A percentile compares a stretch with the other conserved stretches of the same genome.
phyloP scores from a whole-genome alignment of 2,113 vertebrate species.

The Lycaon pictus region DNA sequence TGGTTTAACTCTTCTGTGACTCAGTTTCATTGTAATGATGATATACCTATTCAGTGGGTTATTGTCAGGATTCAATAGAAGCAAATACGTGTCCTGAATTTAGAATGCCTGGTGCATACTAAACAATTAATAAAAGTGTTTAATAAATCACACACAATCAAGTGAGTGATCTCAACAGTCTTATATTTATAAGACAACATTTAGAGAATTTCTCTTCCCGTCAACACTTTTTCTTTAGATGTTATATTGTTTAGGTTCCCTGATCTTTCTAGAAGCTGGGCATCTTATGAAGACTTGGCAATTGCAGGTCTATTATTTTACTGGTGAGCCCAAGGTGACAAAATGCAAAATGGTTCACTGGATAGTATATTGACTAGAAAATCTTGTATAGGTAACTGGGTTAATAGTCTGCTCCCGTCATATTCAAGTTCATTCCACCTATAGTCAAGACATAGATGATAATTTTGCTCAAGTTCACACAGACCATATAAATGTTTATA shows the following conservation, averaged over 20 bases:
- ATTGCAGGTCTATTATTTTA: background rate
- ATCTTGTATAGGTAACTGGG: background rate
- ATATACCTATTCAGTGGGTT: background rate
- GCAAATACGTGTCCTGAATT: background rate
- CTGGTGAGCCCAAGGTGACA: background rate
- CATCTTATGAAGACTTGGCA: background rate
- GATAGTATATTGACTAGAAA: background rate
- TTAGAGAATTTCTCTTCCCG: background rate
- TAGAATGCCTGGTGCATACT: background rate
- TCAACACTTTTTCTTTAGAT: background rate
- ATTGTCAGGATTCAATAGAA: background rate
- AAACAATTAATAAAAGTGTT: background rate
- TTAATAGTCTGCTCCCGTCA: conserved; percentile 15
- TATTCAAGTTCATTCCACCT: background rate
- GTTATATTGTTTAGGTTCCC: background rate
- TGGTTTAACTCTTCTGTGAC: background rate
- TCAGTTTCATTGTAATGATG: background rate
- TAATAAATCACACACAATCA: conserved; percentile 3
- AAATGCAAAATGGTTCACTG: background rate
- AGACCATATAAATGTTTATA: background rate
- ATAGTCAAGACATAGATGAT: background rate
- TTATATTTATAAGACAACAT: conserved; percentile 5
- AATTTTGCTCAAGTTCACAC: background rate
- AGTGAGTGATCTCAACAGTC: background rate
- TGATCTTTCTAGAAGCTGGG: background rate